phyloP scores from a whole-genome alignment of 1,140 invertebrate genomes.

The Proales similis region DNA sequence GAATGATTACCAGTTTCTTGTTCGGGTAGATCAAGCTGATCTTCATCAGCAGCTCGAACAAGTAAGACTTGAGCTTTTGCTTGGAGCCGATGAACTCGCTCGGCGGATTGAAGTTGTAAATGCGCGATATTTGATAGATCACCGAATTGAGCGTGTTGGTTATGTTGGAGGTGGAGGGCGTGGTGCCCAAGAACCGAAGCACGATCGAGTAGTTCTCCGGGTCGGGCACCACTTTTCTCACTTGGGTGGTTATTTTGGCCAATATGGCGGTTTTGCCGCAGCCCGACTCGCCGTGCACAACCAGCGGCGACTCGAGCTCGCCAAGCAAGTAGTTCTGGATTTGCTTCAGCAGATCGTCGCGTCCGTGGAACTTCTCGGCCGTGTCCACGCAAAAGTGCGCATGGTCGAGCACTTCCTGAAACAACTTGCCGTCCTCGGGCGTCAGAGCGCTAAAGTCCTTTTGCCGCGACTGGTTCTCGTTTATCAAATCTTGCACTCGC shows the following conservation, averaged over 20 bases:
- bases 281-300: slow-evolving; percentile 44
- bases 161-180: slow-evolving; percentile 40
- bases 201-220: slow-evolving; percentile 41
- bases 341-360: slow-evolving; percentile 9
- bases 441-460: background rate
- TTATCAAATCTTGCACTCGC: slow-evolving; percentile 26
- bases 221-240: slow-evolving; percentile 39
- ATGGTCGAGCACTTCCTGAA: slow-evolving; percentile 38
- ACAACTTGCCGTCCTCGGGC: slow-evolving; percentile 1
- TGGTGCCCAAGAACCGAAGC: slow-evolving; percentile 44
- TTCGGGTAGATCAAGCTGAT: slow-evolving; percentile 40
- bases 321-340: background rate
- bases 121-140: slow-evolving; percentile 3
- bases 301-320: slow-evolving; percentile 40
- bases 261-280: slow-evolving; percentile 47
- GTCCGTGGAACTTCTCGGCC: slow-evolving; percentile 35
- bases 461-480: slow-evolving; percentile 1
- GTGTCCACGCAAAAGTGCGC: slow-evolving; percentile 26
- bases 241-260: slow-evolving; percentile 42
- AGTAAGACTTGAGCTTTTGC: slow-evolving; percentile 42
- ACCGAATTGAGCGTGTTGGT: slow-evolving; percentile 15
- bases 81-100: background rate
- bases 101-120: background rate
- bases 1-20: slow-evolving; percentile 43
- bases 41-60: slow-evolving; percentile 41